phyloP scores from a whole-genome alignment of 30 jellyfish, hydroid and myxozoan species.

The Haliclystus octoradiatus region DNA sequence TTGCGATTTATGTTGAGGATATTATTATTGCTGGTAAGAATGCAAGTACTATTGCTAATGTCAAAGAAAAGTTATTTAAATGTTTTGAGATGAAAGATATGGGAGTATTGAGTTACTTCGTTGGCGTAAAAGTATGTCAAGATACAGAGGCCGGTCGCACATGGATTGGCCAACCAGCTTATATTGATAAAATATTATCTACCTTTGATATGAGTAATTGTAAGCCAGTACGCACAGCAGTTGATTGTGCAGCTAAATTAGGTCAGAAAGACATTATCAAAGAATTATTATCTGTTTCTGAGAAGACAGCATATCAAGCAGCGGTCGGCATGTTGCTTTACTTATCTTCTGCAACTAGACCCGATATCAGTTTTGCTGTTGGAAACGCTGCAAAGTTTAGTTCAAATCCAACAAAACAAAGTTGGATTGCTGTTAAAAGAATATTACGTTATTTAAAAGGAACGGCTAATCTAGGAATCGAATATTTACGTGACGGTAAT shows the following conservation, averaged over 20 bases:
- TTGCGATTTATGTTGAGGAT: conserved; percentile 45
- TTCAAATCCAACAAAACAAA: conserved; percentile 14
- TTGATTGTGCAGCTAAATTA: conserved; percentile 16
- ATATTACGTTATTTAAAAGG: too few species aligned
- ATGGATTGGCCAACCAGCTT: too few species aligned
- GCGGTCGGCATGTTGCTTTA: conserved; percentile 38
- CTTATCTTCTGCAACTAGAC: conserved; percentile 22
- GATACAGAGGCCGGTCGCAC: too few species aligned
- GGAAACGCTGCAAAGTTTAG: conserved; percentile 17
- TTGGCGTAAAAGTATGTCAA: conserved; percentile 27
- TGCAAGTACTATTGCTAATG: neutral
- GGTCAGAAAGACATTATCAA: neutral
- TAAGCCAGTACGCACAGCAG: conserved; percentile 23
- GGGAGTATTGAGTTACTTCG: conserved; percentile 32
- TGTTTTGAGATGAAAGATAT: conserved; percentile 23
- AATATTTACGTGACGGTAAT: too few species aligned
- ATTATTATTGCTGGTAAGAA: conserved; percentile 27
- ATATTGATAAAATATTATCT: neutral
- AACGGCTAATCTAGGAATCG: too few species aligned
- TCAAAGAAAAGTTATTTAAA: conserved; percentile 2
- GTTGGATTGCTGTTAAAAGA: conserved; percentile 63
- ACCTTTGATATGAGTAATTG: conserved; percentile 21
- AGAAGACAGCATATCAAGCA: conserved; percentile 25
- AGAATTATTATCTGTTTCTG: conserved; percentile 7
- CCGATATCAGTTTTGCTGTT: conserved; percentile 46